Base-by-base conservation (phyloP, 2,888 invertebrate genomes). In the Trichogramma dendrolimi region DNA sequence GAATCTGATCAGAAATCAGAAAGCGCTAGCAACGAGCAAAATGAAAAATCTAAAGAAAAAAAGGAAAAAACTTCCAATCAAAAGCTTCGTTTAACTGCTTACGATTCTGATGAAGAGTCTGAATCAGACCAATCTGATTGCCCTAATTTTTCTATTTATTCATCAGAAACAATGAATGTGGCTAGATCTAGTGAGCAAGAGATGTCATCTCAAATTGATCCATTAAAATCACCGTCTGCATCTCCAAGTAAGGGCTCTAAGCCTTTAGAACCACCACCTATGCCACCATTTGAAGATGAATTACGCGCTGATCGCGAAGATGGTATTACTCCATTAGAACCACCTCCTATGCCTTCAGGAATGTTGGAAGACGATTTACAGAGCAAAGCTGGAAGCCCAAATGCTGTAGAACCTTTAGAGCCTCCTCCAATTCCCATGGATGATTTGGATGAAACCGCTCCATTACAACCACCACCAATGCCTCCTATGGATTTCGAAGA, bases 71-170 rank as follows among this genome's bases (percentile, higher is more conserved):
- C 47, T 11, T 11, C 6, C 41, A 39, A 46, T 5, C 62, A 66
- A 4, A 60, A 61, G n/a, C 65, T 75, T 14, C 70, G 74, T 6
- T 58, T 78, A n/a, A 71, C 75, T 0, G 74, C 74, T 1, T 78
- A 78, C 53, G 78, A 79, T 8, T 75, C 76, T 10, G 78, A 82
- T 11, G 79, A 83, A 4, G 82, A 83, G n/a, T 84, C 84, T 14
- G 86, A 85, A 59, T 81, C 81, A 62, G 81, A 81, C 1, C 82
- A 84, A 64, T 88, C 89, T 1, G 90, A 89, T 70, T 92, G 92
- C 77, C 92, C 92, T 4, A 92, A 92, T 78, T 91, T 91, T 77
- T 89, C 89, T 8, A 89, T 92, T 68, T 92, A 92, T 79, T 92
- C 92, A 0, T 87, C 89, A 6, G 87, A 90, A 70, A 91, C 91